Conservation (phyloP, 2,113 vertebrate species). For the Pampusana beccarii region DNA sequence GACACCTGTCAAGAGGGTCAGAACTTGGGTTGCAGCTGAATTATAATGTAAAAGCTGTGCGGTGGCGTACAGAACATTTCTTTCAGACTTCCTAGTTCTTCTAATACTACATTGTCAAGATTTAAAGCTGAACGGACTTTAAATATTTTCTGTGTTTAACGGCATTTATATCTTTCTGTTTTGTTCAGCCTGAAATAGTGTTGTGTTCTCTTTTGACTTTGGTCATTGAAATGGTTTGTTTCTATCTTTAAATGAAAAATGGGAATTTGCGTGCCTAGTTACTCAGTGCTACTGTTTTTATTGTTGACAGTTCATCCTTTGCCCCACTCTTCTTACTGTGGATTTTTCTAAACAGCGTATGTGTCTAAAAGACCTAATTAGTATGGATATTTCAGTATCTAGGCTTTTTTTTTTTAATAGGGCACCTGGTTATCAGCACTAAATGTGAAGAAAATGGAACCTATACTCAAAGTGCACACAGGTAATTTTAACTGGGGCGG, state of each 20-base stretch:
- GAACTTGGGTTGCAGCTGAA: background rate
- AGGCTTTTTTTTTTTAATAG: background rate
- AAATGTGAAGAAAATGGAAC: background rate
- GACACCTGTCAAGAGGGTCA: background rate
- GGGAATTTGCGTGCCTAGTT: background rate
- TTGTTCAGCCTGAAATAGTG: background rate
- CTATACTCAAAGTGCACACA: background rate
- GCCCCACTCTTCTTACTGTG: background rate
- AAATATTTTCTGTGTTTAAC: background rate
- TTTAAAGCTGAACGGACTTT: slow-evolving; percentile 5
- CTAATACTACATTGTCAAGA: background rate
- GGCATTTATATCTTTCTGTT: background rate
- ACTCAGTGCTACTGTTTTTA: background rate
- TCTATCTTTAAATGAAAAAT: background rate
- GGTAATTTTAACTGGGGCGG: background rate
- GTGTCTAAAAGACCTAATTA: background rate
- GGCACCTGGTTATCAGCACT: background rate
- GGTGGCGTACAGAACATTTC: background rate
- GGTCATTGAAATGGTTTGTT: background rate
- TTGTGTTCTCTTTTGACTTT: background rate
- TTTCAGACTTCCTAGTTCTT: background rate
- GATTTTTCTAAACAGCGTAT: background rate
- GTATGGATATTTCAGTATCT: slow-evolving; percentile 19
- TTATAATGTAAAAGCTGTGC: background rate
- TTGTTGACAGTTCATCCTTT: background rate